phyloP scores from a whole-genome alignment of 2,797 vertebrate species.

The Pseudochirops corinnae region DNA sequence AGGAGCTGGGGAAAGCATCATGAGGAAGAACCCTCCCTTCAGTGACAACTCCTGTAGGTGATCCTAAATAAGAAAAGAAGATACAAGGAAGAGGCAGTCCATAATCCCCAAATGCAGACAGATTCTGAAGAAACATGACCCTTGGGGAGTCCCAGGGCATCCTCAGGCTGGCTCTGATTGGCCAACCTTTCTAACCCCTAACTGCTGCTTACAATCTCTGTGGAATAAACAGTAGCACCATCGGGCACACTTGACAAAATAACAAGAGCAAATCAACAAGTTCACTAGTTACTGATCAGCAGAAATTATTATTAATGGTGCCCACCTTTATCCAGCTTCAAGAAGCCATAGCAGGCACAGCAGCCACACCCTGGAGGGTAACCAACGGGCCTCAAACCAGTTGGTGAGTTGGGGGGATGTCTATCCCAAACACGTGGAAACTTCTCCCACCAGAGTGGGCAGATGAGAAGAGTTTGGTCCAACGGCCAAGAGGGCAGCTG shows the following conservation, averaged over 20 bases:
- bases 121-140: not conserved
- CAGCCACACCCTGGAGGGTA: not conserved
- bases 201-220: not conserved
- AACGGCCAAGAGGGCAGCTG: not conserved
- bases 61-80: not conserved
- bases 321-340: not conserved
- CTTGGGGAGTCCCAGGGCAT: not conserved
- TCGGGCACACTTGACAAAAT: not conserved
- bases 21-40: not conserved
- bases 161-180: not conserved
- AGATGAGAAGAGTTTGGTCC: not conserved
- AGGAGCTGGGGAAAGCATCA: constrained; percentile 22
- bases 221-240: not conserved
- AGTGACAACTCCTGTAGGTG: not conserved
- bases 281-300: not conserved
- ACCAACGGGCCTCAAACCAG: not conserved
- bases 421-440: not conserved
- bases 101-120: not conserved
- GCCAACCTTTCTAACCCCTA: not conserved
- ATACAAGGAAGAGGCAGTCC: not conserved
- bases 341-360: not conserved
- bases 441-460: not conserved
- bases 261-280: not conserved
- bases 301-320: not conserved
- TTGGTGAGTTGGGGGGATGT: not conserved